phyloP scores from a whole-genome alignment of 1,140 invertebrate species.

The Brachionus rotundiformis region DNA sequence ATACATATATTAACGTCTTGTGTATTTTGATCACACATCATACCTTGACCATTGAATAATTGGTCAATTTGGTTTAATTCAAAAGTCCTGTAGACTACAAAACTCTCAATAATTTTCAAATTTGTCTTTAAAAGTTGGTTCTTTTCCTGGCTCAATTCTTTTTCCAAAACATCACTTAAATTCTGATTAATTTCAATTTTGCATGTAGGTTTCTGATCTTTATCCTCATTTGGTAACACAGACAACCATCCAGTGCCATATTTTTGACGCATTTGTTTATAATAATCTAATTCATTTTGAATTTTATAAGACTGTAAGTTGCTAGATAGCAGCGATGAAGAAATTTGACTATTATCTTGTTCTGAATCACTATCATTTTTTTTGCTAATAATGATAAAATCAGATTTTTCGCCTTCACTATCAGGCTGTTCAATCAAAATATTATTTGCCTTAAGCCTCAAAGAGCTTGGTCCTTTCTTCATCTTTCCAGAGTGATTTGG shows the following conservation, averaged over 20 bases:
- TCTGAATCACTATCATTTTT: constrained; percentile 36
- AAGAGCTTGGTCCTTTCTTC: neutral
- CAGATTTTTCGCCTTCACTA: neutral
- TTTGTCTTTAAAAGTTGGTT: neutral
- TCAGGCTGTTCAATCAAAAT: constrained; percentile 24
- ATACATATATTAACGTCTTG: neutral
- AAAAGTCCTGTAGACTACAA: neutral
- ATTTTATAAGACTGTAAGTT: neutral
- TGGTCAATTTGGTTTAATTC: constrained; percentile 27
- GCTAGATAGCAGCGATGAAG: neutral
- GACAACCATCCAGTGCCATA: constrained; percentile 35
- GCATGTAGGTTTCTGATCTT: neutral
- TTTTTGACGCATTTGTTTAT: constrained; percentile 20
- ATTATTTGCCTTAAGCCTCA: neutral
- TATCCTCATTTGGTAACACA: neutral
- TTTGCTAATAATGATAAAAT: neutral
- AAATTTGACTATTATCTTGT: neutral
- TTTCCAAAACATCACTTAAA: neutral
- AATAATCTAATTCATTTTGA: constrained; percentile 26
- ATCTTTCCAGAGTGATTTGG: neutral
- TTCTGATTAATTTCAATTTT: neutral
- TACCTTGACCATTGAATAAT: constrained; percentile 6
- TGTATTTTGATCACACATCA: neutral
- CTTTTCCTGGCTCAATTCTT: neutral
- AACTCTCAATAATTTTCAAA: constrained; percentile 6